Base-by-base conservation (phyloP, 2,888 invertebrate genomes). In the Eilema sororculum region DNA sequence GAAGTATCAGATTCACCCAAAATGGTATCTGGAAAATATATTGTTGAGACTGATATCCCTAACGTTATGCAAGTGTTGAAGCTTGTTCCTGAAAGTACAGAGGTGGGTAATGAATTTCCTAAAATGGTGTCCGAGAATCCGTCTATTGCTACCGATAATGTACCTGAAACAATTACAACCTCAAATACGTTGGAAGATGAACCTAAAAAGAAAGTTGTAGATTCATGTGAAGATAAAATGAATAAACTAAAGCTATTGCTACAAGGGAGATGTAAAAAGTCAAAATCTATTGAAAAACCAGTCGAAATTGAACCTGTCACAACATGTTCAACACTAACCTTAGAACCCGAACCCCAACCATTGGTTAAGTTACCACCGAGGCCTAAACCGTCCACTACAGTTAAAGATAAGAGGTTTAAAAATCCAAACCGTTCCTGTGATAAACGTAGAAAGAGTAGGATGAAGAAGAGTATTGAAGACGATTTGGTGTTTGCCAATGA, bases 141-240 rank as follows among this genome's bases (percentile, higher is more conserved):
- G 0, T 20, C 60, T 20, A 28, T 16, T n/a, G 76, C 77, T 25
- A 86, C 80, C 30, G 86, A 90, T 57, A 80, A 68, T 60, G 81
- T 80, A 79, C 78, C 75, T 72, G 74, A 82, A 58, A 69, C 33
- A 57, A 61, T 59, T 25, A 68, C 63, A 33, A 67, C 62, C 30
- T 66, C 46, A 68, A 71, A 69, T 67, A 68, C 72, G 28, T 65
- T 74, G 77, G 60, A 72, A 56, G 59, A 24, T 67, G 73, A 75
- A 33, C 70, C 46, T 9, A 87, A 86, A 72, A 68, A 80, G 20
- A 80, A 90, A 74, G 73, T 92, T 22, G 87, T 94, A 0, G 78
- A 87, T 13, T 86, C 91, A 0, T 94, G 95, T 65, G 94, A 94
- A 74, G 93, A 93, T 65, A 95, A 94, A 81, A 74, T 94, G 16